These are phyloP conservation scores for Paragorgia papillata DNA, from an alignment of 92 coral and sea anemone genomes.

Conservation along the genomic window DNA sequence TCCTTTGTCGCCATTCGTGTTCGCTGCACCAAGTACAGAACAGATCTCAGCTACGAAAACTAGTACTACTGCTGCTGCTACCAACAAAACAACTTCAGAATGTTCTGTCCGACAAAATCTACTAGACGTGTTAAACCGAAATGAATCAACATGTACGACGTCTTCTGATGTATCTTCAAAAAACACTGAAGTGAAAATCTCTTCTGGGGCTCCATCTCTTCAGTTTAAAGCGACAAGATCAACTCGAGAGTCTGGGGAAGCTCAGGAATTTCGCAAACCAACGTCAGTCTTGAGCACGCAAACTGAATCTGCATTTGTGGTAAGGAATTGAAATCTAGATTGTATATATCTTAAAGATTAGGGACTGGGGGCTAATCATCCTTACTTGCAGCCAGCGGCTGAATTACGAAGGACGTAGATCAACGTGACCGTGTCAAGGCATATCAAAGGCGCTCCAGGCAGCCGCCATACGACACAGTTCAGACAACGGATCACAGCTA, in stretches of 20 bases:
- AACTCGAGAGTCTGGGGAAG: background rate
- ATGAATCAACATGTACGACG: background rate
- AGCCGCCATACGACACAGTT: too few species aligned
- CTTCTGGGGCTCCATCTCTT: background rate
- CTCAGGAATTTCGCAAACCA: background rate
- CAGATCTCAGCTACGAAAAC: background rate
- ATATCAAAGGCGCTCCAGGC: too few species aligned
- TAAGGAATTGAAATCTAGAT: background rate
- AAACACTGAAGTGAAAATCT: background rate
- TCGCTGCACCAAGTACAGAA: background rate
- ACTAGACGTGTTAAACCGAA: conserved; percentile 3
- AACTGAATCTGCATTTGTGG: conserved; percentile 10
- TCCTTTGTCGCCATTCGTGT: background rate
- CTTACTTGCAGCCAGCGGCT: too few species aligned
- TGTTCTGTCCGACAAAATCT: conserved; percentile 24
- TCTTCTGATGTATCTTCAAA: background rate
- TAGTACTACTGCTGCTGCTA: background rate
- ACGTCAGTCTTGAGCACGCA: background rate
- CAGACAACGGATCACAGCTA: too few species aligned
- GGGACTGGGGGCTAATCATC: too few species aligned
- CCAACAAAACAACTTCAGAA: background rate
- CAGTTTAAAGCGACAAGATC: background rate
- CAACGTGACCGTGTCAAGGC: too few species aligned
- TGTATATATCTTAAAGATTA: background rate
- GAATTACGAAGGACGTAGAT: too few species aligned